Percentiles rank a stretch among this genome's conserved stretches.
phyloP scores from a whole-genome alignment of 2,888 invertebrate species.

The Drosophila bunnanda region DNA sequence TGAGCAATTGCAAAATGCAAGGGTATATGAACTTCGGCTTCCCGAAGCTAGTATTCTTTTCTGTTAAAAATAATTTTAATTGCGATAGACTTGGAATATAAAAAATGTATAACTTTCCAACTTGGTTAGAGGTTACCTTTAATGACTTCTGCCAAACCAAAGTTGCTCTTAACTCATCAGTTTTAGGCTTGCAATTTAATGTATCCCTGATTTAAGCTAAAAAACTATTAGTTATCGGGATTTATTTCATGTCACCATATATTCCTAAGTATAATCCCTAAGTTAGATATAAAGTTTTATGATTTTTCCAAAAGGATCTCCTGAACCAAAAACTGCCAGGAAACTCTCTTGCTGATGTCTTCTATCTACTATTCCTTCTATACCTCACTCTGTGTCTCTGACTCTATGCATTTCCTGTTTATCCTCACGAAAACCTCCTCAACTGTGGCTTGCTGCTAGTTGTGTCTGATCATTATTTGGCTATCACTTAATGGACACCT shows the following conservation, averaged over 20 bases:
- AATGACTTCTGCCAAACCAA: too few relatives aligned
- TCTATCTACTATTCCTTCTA: slow-evolving; percentile 14
- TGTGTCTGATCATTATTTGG: slow-evolving; percentile 35
- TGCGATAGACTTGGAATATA: not conserved
- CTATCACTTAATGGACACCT: slow-evolving; percentile 21
- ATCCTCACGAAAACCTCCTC: slow-evolving; percentile 11
- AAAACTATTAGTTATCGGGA: not conserved
- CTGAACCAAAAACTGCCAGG: not conserved
- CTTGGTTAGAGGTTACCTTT: not conserved
- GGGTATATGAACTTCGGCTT: too few relatives aligned
- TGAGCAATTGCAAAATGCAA: too few relatives aligned
- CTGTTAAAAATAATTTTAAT: too few relatives aligned
- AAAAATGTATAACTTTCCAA: not conserved
- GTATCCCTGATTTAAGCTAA: too few relatives aligned
- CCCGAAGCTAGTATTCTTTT: too few relatives aligned
- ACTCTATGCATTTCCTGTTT: slow-evolving; percentile 26
- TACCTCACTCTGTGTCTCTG: slow-evolving; percentile 33
- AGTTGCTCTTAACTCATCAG: too few relatives aligned
- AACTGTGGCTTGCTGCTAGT: slow-evolving; percentile 48
- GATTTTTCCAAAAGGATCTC: slow-evolving; percentile 9
- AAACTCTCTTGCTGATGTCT: slow-evolving; percentile 12
- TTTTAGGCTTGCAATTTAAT: too few relatives aligned
- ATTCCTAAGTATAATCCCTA: not conserved
- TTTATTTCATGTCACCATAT: not conserved
- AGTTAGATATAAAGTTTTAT: not conserved